Percentiles rank a stretch among this genome's conserved stretches.
phyloP scores from a whole-genome alignment of 1,140 invertebrate species.

The Polypedilum pembai region DNA sequence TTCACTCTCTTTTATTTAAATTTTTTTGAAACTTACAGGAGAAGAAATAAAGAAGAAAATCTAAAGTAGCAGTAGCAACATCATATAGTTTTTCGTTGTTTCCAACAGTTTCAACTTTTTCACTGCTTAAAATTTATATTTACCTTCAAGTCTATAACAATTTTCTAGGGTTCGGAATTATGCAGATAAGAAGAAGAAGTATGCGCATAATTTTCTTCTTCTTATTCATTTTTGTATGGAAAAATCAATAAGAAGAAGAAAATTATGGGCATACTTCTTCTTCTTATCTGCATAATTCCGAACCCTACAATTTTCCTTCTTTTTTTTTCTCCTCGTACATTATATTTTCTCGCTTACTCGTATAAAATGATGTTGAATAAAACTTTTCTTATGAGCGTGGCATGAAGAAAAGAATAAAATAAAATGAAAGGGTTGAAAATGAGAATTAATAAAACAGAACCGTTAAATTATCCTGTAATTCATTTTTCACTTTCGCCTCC shows the following conservation, averaged over 20 bases:
- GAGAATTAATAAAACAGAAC: constrained; percentile 18
- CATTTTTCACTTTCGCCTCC: constrained; percentile 5
- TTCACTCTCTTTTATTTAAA: constrained; percentile 2
- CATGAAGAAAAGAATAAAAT: not conserved
- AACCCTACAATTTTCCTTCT: too few species aligned
- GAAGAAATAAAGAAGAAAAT: not conserved
- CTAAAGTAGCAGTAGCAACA: not conserved
- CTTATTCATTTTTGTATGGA: too few species aligned
- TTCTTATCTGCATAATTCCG: too few species aligned
- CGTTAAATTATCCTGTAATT: constrained; percentile 18
- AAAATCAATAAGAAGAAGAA: too few species aligned
- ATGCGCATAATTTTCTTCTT: too few species aligned
- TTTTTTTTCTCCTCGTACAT: not conserved
- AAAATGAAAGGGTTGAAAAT: not conserved
- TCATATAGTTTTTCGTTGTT: not conserved
- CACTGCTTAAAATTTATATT: not conserved
- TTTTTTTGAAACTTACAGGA: not conserved
- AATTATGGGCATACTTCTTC: too few species aligned
- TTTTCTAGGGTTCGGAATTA: too few species aligned
- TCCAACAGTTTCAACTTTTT: too few species aligned
- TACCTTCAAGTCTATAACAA: constrained; percentile 13
- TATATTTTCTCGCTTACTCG: not conserved
- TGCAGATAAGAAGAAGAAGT: too few species aligned
- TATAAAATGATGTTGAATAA: constrained; percentile 5
- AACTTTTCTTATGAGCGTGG: not conserved